Base-by-base conservation (phyloP, 1,140 invertebrate species). In the Caerostris extrusa region DNA sequence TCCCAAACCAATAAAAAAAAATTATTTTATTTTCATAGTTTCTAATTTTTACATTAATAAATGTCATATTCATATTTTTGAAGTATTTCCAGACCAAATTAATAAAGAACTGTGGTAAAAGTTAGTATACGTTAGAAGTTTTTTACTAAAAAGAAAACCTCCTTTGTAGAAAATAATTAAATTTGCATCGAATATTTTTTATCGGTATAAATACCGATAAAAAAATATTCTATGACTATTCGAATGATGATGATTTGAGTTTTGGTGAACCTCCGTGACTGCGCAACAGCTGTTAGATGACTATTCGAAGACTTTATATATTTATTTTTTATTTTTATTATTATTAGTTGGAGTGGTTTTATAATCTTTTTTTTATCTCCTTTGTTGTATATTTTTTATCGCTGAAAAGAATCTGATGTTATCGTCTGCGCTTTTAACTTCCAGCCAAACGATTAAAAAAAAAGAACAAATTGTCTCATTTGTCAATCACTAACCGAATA, bases 101-200 rank as follows among this genome's bases (percentile, higher is more conserved):
- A 34, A 34, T 34, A 56, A 56, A 56, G n/a, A 83, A 57, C 55
- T 17, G n/a, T 83, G 56, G 5, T 3, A 77, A 77, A 77, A 77
- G 71, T 77, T 77, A 50, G 10, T 77, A 50, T 50, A 77, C 34
- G 71, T 8, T 77, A 77, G 34, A 77, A 77, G 53, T 7, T 17
- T 57, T 57, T 17, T 17, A 19, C 82, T 83, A 17, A 7, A n/a
- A 14, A 77, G 71, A 77, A 53, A 77, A 64, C 53, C 50, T 57
- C 57, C 7, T 69, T 89, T 89, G 17, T 71, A 19, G 17, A 89
- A 89, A 69, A 60, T 89, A 89, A 89, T 89, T 89, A 71, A 89
- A 89, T 89, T 69, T 71, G 87, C 87, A 89, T 89, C 34, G 34
- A 14, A n/a, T 34, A 10, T 67, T n/a, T 69, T 56, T 55, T 55